Conservation (phyloP, 2,113 vertebrate genomes). For the Chinchilla lanigera region DNA sequence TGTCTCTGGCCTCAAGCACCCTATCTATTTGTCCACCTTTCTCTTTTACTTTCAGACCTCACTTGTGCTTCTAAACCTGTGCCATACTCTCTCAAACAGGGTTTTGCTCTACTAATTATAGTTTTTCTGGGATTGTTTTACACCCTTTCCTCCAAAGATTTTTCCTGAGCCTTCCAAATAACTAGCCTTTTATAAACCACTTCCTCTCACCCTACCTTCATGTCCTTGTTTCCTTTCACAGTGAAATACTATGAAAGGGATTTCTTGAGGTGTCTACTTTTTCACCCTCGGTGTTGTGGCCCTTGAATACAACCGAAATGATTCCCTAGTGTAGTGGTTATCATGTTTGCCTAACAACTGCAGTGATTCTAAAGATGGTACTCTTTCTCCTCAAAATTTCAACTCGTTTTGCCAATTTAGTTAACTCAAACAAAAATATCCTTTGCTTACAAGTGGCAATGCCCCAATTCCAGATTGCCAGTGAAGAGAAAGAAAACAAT, state of each 20-base stretch:
- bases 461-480: slow-evolving; percentile 9
- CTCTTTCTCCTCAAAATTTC: background rate
- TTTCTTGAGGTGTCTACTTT: background rate
- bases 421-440: background rate
- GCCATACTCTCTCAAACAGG: background rate
- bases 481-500: background rate
- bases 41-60: background rate
- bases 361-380: slow-evolving; percentile 16
- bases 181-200: background rate
- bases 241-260: background rate
- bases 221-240: slow-evolving; percentile 45
- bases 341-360: background rate
- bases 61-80: background rate
- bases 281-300: background rate
- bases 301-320: background rate
- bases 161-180: background rate
- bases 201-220: background rate
- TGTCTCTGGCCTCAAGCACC: background rate
- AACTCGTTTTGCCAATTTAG: background rate
- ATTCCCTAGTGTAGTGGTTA: background rate
- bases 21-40: background rate
- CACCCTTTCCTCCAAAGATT: background rate
- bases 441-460: background rate
- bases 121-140: background rate
- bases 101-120: background rate